These are phyloP conservation scores for Trachythela sp. DNA, from an alignment of 64 coral and sea anemone species.

Conservation along the genomic window DNA sequence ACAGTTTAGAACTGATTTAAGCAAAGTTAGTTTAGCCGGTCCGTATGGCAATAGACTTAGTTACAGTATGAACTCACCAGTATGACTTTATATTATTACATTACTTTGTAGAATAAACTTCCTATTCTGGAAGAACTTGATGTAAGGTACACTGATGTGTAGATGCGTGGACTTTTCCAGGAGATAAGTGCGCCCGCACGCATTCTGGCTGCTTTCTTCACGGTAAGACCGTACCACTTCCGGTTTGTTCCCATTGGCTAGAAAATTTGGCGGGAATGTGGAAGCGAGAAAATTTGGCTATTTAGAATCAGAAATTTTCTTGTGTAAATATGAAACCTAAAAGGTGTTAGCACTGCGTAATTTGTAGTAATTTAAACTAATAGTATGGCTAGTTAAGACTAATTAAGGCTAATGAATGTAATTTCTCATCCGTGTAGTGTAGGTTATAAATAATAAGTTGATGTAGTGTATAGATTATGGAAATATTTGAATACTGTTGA, in stretches of 20 bases:
- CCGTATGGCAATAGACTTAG: no score
- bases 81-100: neutral
- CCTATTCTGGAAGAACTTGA: conserved; percentile 19
- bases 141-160: conserved; percentile 21
- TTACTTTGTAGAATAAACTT: neutral
- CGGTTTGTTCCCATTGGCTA: neutral
- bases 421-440: neutral
- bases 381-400: neutral
- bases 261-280: neutral
- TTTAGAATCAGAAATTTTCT: neutral
- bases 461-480: neutral
- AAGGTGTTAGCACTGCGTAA: no score
- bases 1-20: no score
- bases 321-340: neutral
- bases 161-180: neutral
- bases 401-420: neutral
- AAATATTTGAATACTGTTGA: neutral
- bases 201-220: neutral
- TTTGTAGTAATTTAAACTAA: no score
- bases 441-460: neutral
- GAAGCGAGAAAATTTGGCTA: neutral
- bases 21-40: no score
- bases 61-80: no score
- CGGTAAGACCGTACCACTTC: neutral
- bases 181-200: neutral